Percentiles rank a stretch among this genome's conserved stretches.
These are phyloP conservation scores for Tetragnatha montana DNA, from an alignment of 2,888 invertebrate species.

Conservation along the genomic window DNA sequence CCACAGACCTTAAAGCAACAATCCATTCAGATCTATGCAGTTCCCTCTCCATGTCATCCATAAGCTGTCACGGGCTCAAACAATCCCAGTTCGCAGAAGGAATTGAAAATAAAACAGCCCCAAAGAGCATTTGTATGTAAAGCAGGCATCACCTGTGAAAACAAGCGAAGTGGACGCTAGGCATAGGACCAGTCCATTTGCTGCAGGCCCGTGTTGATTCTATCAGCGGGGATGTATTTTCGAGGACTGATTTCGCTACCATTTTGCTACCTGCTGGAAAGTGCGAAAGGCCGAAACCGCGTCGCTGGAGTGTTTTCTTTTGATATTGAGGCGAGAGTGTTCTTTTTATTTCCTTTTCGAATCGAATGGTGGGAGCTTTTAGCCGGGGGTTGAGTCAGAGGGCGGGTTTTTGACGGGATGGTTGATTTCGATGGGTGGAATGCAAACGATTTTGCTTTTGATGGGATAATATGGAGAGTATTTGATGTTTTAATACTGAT, in stretches of 20 bases:
- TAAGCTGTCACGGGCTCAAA: conserved; percentile 21
- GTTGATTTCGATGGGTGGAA: background rate
- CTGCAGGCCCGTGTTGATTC: conserved; percentile 11
- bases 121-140: conserved; percentile 20
- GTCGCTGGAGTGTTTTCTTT: conserved; percentile 27
- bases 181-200: conserved; percentile 16
- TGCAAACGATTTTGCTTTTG: background rate
- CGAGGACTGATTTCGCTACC: conserved; percentile 14
- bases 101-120: background rate
- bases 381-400: background rate
- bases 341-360: background rate
- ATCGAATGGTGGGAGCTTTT: background rate
- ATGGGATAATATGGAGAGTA: background rate
- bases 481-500: background rate
- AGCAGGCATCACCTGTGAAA: conserved; percentile 45
- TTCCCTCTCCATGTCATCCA: no score
- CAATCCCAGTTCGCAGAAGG: conserved; percentile 10
- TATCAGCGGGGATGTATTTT: conserved; percentile 33
- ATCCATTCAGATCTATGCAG: no score
- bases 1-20: no score
- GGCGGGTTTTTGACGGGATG: background rate
- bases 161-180: conserved; percentile 25
- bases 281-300: conserved; percentile 2
- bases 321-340: background rate
- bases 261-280: conserved; percentile 17